phyloP scores from a whole-genome alignment of 1,140 invertebrate species.

The Drosophila jambulina region DNA sequence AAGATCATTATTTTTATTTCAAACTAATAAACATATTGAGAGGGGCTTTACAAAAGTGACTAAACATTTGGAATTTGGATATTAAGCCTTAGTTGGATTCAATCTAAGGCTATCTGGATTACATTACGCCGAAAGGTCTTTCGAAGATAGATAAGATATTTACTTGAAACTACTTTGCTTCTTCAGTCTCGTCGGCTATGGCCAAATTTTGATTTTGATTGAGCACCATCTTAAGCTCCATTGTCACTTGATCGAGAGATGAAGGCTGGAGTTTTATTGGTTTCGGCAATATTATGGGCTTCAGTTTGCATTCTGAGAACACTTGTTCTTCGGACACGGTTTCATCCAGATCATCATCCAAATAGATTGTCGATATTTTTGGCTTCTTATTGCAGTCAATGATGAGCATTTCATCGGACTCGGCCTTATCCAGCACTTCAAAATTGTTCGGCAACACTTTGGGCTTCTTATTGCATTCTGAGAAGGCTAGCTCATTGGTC shows the following conservation, averaged over 20 bases:
- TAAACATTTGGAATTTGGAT: constrained; percentile 12
- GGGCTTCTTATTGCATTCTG: neutral
- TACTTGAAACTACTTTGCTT: neutral
- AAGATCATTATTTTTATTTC: neutral
- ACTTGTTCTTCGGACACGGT: constrained; percentile 4
- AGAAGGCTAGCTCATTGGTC: neutral
- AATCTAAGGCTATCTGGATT: neutral
- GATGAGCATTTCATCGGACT: too few relatives aligned
- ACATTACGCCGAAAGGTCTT: neutral
- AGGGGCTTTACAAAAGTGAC: neutral
- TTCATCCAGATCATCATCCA: too few relatives aligned
- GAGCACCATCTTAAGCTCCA: neutral
- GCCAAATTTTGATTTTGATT: neutral
- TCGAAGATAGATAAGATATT: too few relatives aligned
- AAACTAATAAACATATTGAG: neutral
- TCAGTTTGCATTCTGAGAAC: neutral
- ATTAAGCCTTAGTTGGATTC: neutral
- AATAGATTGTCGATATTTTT: too few relatives aligned
- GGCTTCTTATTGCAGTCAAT: too few relatives aligned
- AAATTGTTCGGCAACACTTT: constrained; percentile 3
- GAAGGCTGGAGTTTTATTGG: neutral
- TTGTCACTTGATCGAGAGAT: accelerated
- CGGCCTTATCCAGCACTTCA: too few relatives aligned
- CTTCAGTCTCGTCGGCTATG: neutral
- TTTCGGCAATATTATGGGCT: constrained; percentile 16